phyloP scores from a whole-genome alignment of 1,140 invertebrate species.

The Drosophila nigromelanica region DNA sequence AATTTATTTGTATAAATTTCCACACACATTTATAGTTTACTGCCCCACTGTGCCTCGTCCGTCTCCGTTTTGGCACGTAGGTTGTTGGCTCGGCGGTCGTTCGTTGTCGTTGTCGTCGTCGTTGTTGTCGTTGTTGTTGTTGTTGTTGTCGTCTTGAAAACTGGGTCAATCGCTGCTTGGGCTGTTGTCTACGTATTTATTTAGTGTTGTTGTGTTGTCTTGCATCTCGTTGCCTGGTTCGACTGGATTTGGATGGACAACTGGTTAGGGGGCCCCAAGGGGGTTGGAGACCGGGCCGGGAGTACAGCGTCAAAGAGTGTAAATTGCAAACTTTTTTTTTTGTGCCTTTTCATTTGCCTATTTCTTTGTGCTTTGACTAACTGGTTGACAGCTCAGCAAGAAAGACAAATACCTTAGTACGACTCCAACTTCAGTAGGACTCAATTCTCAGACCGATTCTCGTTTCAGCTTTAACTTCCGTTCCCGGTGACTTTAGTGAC shows the following conservation, averaged over 20 bases:
- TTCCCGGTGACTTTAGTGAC: slow-evolving; percentile 57
- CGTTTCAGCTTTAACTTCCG: slow-evolving; percentile 56
- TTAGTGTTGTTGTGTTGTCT: slow-evolving; percentile 60
- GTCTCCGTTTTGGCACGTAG: slow-evolving; percentile 65
- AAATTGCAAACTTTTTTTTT: slow-evolving; percentile 71
- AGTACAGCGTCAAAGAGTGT: slow-evolving; percentile 58
- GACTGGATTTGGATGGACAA: slow-evolving; percentile 72
- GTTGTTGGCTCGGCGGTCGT: slow-evolving; percentile 52
- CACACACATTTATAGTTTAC: background rate
- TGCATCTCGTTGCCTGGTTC: slow-evolving; percentile 65
- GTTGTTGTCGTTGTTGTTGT: slow-evolving; percentile 40
- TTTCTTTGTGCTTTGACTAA: slow-evolving; percentile 40
- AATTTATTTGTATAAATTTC: background rate
- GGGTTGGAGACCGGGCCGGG: background rate
- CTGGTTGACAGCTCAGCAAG: slow-evolving; percentile 17
- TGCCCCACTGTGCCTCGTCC: slow-evolving; percentile 34
- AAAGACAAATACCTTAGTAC: background rate
- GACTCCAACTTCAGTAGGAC: slow-evolving; percentile 3
- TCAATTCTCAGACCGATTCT: slow-evolving; percentile 40
- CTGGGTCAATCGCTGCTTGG: slow-evolving; percentile 80
- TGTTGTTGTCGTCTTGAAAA: slow-evolving; percentile 79
- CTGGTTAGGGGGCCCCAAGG: slow-evolving; percentile 17
- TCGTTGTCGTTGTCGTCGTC: slow-evolving; percentile 37
- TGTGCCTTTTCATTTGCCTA: slow-evolving; percentile 72
- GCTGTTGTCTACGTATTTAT: slow-evolving; percentile 51